These are phyloP conservation scores for Serilophus lunatus DNA, from an alignment of 2,113 vertebrate species.

Conservation along the genomic window DNA sequence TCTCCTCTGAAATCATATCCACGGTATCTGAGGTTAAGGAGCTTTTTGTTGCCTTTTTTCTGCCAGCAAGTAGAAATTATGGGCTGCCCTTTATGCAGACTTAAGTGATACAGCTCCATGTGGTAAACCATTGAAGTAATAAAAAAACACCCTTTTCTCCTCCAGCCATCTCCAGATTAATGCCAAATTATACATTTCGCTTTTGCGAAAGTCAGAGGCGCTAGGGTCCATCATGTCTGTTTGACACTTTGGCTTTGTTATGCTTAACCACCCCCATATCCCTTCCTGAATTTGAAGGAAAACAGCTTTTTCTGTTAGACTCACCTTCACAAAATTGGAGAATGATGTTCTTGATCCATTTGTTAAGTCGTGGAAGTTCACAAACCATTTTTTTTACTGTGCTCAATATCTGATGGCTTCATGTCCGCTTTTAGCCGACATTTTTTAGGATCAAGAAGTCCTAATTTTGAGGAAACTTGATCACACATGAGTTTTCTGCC, in stretches of 20 bases:
- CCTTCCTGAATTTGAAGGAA: neutral
- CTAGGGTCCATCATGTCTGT: neutral
- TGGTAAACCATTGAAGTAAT: neutral
- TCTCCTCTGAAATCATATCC: neutral
- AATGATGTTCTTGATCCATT: neutral
- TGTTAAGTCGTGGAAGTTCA: neutral
- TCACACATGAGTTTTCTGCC: neutral
- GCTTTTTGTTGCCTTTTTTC: neutral
- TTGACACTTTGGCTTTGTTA: neutral
- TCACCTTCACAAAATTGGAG: neutral
- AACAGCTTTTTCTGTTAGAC: neutral
- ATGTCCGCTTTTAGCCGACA: neutral
- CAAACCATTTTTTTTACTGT: neutral
- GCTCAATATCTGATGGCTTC: neutral
- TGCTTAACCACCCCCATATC: rapidly evolving
- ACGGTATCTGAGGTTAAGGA: neutral
- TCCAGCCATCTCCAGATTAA: neutral
- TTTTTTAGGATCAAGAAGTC: neutral
- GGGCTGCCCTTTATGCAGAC: neutral
- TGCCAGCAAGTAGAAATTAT: neutral
- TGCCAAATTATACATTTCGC: neutral
- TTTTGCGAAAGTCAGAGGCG: neutral
- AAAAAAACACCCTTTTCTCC: neutral
- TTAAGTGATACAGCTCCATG: neutral
- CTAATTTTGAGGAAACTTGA: neutral